phyloP scores from a whole-genome alignment of 2,888 invertebrate genomes.

The Melipona beecheii region DNA sequence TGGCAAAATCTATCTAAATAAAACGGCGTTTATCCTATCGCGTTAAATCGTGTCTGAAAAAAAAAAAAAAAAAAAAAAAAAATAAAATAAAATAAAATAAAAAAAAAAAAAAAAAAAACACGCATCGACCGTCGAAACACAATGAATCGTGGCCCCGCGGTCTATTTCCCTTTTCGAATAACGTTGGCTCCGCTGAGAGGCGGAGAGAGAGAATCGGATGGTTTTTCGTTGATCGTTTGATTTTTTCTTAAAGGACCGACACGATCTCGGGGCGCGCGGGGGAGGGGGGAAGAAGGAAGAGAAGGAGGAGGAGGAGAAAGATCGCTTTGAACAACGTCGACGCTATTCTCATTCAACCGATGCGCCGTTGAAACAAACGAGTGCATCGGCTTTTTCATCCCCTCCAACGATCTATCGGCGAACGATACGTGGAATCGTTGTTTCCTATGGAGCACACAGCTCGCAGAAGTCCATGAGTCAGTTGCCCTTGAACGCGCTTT shows the following conservation, averaged over 20 bases:
- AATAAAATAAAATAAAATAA: no score
- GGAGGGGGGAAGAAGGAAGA: no score
- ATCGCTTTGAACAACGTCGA: conserved; percentile 64
- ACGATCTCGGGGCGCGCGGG: background rate
- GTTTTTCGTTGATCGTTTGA: conserved; percentile 4
- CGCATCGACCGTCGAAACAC: background rate
- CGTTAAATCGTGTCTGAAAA: conserved; percentile 22
- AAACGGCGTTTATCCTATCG: conserved; percentile 37
- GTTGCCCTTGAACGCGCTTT: conserved; percentile 78
- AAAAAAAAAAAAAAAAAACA: no score
- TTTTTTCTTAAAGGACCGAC: conserved; percentile 29
- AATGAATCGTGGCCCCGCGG: conserved; percentile 41
- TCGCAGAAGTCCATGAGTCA: conserved; percentile 76
- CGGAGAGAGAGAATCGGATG: background rate
- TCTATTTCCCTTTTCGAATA: conserved; percentile 8
- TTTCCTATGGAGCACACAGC: conserved; percentile 72
- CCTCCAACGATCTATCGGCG: conserved; percentile 38
- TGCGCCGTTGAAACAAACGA: conserved; percentile 39
- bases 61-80: background rate
- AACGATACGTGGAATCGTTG: conserved; percentile 70
- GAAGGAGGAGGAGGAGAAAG: conserved; percentile 30
- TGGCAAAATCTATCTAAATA: conserved; percentile 33
- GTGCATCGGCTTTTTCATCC: conserved; percentile 39
- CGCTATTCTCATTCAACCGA: conserved; percentile 44
- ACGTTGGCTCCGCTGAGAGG: background rate